Base-by-base conservation (phyloP, 2,797 vertebrate genomes). In the Phalloptychus januarius region DNA sequence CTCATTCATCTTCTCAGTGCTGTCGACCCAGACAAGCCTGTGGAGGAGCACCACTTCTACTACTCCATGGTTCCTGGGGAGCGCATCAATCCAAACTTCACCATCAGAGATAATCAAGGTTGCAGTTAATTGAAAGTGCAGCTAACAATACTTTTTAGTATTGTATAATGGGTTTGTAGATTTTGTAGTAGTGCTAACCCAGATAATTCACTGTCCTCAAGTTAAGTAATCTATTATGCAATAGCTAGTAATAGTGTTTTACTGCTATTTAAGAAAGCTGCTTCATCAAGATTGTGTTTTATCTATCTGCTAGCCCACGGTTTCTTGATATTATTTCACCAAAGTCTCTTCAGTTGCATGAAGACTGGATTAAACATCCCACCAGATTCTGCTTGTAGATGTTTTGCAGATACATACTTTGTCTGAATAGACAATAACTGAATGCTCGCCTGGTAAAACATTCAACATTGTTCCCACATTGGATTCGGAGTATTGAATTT, bases 31-130 rank as follows among this genome's bases (percentile, higher is more conserved):
- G 98, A 99, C 33, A 95, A 96, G 25, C 96, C 97, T 0, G 38
- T 28, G 67, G 96, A 96, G 81, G 93, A 94, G 69, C 97, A 98
- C 42, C 95, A 92, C 77, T 98, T 99, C 89, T 95, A 95, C 87
- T 99, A 97, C 92, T 96, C 95, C 1, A 94, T 97, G 90, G 93
- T 95, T 77, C 80, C 93, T 0, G 96, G 97, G 48, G 93, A 92
- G 44, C 82, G 79, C 91, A 97, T 95, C 83, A 96, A 95, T 87
- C 96, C 96, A 20, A 93, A 94, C 92, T 99, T 99, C 95, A 96
- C 92, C 15, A 90, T 99, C 77, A 95, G 92, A 89, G 97, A 99
- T 92, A 97, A 98, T 93, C 94, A 96, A 97, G 97, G 98, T 99
- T 85, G 72, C 10, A 33, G 52, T 69, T 42, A 56, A 15, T 42